Evolutionary conservation across 2,888 invertebrate genomes (phyloP).

Genomic region (Drosophila lacicola): DNA sequence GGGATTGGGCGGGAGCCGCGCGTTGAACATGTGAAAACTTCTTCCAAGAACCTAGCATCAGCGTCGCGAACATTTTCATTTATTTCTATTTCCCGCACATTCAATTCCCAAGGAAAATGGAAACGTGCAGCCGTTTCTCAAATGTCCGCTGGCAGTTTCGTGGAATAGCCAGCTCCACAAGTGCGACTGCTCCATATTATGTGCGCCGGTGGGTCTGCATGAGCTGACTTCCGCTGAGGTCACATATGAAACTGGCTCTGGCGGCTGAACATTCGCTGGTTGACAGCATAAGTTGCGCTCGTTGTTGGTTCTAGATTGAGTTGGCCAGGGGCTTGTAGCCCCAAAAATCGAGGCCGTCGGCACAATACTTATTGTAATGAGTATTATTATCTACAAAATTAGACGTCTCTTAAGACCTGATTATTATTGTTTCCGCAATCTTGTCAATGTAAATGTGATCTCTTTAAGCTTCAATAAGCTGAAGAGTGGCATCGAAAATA

Average conservation of each 20-base stretch:
- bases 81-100: constrained; percentile 52
- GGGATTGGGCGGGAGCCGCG: constrained; percentile 33
- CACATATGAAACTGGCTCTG: constrained; percentile 36
- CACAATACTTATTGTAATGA: background rate
- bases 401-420: too few species aligned
- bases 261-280: constrained; percentile 4
- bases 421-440: too few species aligned
- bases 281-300: constrained; percentile 33
- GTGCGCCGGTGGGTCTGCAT: constrained; percentile 17
- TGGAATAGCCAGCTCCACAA: constrained; percentile 45
- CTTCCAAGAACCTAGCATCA: constrained; percentile 66
- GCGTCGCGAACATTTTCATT: constrained; percentile 67
- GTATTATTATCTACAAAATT: background rate
- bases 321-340: background rate
- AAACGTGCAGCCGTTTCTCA: constrained; percentile 33
- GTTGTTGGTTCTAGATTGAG: constrained; percentile 1
- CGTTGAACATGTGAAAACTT: constrained; percentile 58
- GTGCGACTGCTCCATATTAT: constrained; percentile 67
- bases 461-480: background rate
- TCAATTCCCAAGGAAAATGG: constrained; percentile 61
- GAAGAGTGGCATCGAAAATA: too few species aligned
- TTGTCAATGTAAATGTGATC: background rate
- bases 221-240: constrained; percentile 58
- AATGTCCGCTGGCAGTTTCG: constrained; percentile 53
- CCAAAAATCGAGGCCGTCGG: constrained; percentile 21